Base-by-base conservation (phyloP, 2,113 vertebrate species). In the Hylia prasina region DNA sequence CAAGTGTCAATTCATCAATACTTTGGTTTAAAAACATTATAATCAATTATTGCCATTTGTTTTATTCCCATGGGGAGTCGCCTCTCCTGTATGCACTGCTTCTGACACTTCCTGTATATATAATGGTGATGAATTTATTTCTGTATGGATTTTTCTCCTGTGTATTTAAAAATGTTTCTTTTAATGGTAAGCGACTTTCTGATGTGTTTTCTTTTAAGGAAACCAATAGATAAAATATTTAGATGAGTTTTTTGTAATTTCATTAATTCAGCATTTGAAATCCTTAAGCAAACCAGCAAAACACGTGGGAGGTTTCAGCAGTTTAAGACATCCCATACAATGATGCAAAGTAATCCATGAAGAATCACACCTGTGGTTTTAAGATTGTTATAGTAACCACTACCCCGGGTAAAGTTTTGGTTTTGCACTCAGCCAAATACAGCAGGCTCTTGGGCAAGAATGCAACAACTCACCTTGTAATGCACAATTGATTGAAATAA, bases 121-220 rank as follows among this genome's bases (percentile, higher is more conserved):
- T 15, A 58, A 58, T 10, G 50, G 68, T 80, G 57, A 79, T 70
- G 58, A 63, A 63, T 64, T 87, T 75, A 75, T 72, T 90, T 75
- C 87, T 40, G 10, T 68, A 64, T 22, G 35, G 48, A 45, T 60
- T 72, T 65, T 83, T 80, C n/a, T 78, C 58, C 44, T 75, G 8
- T 51, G 8, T 95, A 89, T 92, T 92, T 92, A 73, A 94, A 94
- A 95, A 65, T 25, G 20, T 73, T 90, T 77, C 40, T 86, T 70
- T 25, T 64, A 48, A 68, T 0, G 2, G 3, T 50, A 83, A 83
- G 53, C 13, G 2, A 87, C 31, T 82, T 90, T 37, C 47, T 66
- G 48, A 66, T 71, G 60, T 35, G 68, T 70, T 75, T 92, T 88
- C 33, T 66, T 92, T 78, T 63, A 51, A 78, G 56, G 30, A 89